Percentiles rank a stretch among this genome's conserved stretches.
Evolutionary conservation across 2,113 vertebrate genomes (phyloP).

Genomic region (Anolis carolinensis): DNA sequence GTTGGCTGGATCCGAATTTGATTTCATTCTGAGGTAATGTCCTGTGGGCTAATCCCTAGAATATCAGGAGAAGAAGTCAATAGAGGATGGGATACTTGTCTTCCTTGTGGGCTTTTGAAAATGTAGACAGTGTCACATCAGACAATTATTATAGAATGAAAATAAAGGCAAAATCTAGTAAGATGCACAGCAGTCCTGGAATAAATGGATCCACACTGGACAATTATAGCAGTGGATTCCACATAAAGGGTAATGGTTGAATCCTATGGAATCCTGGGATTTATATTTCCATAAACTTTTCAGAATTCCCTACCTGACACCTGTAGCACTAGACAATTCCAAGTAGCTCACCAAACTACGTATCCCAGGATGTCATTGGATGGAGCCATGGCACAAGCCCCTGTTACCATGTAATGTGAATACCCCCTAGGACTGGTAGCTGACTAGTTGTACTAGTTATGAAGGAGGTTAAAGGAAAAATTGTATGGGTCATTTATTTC

Average conservation of each 20-base stretch:
- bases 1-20: constrained; percentile 80
- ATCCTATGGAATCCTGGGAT: too few relatives aligned
- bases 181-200: neutral
- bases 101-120: neutral
- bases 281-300: too few relatives aligned
- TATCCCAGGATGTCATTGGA: too few relatives aligned
- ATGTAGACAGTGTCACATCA: neutral
- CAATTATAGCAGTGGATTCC: too few relatives aligned
- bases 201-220: too few relatives aligned
- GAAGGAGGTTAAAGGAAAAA: neutral
- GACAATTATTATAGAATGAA: neutral
- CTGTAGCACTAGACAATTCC: neutral
- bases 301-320: neutral
- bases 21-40: constrained; percentile 82
- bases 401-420: too few relatives aligned
- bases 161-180: neutral
- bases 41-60: neutral
- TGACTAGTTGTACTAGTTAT: neutral
- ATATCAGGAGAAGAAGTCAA: neutral
- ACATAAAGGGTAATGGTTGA: too few relatives aligned
- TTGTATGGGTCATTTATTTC: neutral
- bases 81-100: neutral
- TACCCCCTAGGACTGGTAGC: too few relatives aligned
- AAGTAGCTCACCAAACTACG: too few relatives aligned
- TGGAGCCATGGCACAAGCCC: too few relatives aligned